Conservation (phyloP, 92 coral and sea anemone species). For the Phenganax stokvisi region DNA sequence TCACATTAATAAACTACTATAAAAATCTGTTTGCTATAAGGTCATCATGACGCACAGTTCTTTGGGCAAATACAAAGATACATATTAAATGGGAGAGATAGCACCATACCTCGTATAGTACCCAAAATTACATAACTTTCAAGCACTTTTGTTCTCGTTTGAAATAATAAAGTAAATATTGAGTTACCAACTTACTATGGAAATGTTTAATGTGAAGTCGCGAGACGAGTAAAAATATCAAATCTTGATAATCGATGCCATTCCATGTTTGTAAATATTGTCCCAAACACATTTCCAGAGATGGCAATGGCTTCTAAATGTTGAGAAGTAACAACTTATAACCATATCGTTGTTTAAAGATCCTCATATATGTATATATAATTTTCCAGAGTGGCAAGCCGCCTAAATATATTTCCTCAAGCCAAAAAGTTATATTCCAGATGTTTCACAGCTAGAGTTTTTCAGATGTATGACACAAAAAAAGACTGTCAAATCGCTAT, state of each 20-base stretch:
- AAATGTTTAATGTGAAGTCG: constrained; percentile 66
- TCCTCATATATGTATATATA: neutral
- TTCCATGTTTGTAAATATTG: constrained; percentile 79
- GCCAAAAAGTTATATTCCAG: too few species aligned
- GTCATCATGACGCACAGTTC: too few species aligned
- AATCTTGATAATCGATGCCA: constrained; percentile 67
- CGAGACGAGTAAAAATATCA: constrained; percentile 66
- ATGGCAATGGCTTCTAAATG: constrained; percentile 69
- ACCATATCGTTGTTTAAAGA: neutral
- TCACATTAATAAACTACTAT: too few species aligned
- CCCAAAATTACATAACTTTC: too few species aligned
- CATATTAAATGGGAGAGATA: neutral
- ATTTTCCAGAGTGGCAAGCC: too few species aligned
- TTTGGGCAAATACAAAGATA: too few species aligned
- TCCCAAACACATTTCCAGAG: constrained; percentile 65
- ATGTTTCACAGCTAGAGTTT: too few species aligned
- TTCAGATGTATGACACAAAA: too few species aligned
- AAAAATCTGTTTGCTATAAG: too few species aligned
- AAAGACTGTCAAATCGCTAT: too few species aligned
- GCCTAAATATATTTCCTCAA: too few species aligned
- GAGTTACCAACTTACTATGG: constrained; percentile 22
- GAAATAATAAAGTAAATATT: neutral
- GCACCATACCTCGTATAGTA: neutral
- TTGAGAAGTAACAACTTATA: neutral
- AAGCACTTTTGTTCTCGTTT: too few species aligned